A percentile compares a stretch with the other conserved stretches of the same genome.
Conservation (phyloP, 2,888 invertebrate genomes). For the Cylindroiulus punctatus region DNA sequence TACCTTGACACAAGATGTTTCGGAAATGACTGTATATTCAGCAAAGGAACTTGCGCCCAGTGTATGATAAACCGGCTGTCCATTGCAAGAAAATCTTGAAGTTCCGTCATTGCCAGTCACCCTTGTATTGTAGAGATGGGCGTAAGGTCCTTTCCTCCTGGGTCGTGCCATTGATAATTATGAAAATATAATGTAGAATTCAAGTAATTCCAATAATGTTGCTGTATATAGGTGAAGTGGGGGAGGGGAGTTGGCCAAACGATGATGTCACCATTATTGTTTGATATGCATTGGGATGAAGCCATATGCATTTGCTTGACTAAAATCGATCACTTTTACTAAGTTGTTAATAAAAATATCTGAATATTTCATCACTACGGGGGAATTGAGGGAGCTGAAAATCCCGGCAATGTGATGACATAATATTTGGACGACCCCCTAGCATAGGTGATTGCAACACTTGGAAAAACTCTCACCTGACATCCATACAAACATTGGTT, state of each 20-base stretch:
- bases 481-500: not conserved
- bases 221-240: too few relatives aligned
- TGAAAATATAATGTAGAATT: too few relatives aligned
- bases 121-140: constrained; percentile 6
- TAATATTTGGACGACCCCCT: too few relatives aligned
- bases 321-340: too few relatives aligned
- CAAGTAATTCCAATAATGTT: too few relatives aligned
- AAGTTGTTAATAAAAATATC: too few relatives aligned
- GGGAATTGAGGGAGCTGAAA: too few relatives aligned
- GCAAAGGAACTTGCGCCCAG: constrained; percentile 50
- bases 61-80: constrained; percentile 46
- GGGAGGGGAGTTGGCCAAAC: too few relatives aligned
- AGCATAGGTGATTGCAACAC: not conserved
- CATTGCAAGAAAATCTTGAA: constrained; percentile 55
- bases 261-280: too few relatives aligned
- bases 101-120: constrained; percentile 43
- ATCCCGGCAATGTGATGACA: not conserved
- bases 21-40: constrained; percentile 55
- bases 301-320: too few relatives aligned
- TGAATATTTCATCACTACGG: too few relatives aligned
- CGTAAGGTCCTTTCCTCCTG: not conserved
- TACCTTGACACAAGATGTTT: constrained; percentile 55
- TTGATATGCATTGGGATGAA: too few relatives aligned
- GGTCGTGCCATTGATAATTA: not conserved
- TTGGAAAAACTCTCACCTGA: not conserved